Evolutionary conservation across 1,140 invertebrate species (phyloP), one percentile per base, ranked within the genome.

Genomic region (Drosophila biarmipes): DNA sequence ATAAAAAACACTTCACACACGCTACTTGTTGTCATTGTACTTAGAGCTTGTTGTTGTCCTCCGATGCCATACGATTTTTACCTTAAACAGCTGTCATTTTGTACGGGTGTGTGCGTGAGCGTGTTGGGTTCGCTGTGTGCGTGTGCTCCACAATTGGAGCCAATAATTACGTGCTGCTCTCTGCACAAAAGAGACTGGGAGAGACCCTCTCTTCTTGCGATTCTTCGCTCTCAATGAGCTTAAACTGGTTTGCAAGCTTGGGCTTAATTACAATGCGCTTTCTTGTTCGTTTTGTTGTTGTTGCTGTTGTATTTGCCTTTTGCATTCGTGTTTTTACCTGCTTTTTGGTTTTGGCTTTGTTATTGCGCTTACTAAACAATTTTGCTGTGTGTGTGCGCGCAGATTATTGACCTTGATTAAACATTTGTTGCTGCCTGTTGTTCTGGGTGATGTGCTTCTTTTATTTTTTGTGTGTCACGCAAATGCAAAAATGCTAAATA

Each of bases 321-420:
- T 89, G 84, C 67, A 89, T 74, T 89, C 57, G 75, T 56, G 58
- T 59, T 58, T 64, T 71, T 87, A 80, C 81, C 67, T 79, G 78
- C 40, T 63, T 63, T 57, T 64, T 78, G 34, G 27, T 53, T 69
- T 54, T 74, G 29, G 45, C 38, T 53, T 64, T 79, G 38, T 46
- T 64, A 45, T 66, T 66, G 58, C 64, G 61, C 62, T 78, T 75
- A 78, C 84, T 86, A 80, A 87, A 68, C 71, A 78, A 79, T 78
- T 87, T 71, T 64, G n/a, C 38, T 43, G 52, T 73, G 78, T 76
- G 78, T 56, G 57, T 57, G 61, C 67, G 38, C 52, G 43, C 64
- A 89, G 84, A 89, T 89, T 89, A 89, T 89, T 89, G 84, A 89
- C 84, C 84, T 89, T 89, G 84, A 85, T 89, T 74, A 73, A 89